phyloP scores from a whole-genome alignment of 1,140 invertebrate genomes.

The Delia radicum region DNA sequence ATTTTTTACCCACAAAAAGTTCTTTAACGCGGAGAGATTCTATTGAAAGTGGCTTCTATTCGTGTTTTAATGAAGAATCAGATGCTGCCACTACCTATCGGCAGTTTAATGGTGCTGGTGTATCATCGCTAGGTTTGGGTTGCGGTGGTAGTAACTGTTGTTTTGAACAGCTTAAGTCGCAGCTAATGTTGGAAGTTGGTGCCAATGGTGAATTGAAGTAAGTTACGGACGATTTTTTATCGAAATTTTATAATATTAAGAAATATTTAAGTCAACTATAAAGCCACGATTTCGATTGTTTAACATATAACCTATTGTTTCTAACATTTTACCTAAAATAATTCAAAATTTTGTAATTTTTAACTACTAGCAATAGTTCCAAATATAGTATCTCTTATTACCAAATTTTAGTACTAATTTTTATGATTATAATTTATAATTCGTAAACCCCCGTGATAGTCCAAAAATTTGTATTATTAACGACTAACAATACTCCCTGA shows the following conservation, averaged over 20 bases:
- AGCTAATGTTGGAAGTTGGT: conserved; percentile 57
- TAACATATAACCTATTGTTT: no score
- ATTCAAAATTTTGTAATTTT: no score
- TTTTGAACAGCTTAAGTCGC: conserved; percentile 49
- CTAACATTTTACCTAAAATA: neutral
- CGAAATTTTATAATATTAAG: neutral
- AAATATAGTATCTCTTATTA: no score
- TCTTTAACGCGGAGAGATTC: conserved; percentile 72
- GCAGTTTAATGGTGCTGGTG: conserved; percentile 38
- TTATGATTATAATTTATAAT: no score
- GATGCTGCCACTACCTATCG: conserved; percentile 45
- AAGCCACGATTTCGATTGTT: no score
- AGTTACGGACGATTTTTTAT: conserved; percentile 26
- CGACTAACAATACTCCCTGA: no score
- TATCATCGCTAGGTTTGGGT: conserved; percentile 32
- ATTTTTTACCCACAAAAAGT: conserved; percentile 41
- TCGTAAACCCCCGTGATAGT: no score
- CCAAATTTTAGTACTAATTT: no score
- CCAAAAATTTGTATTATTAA: no score
- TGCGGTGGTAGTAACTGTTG: conserved; percentile 39
- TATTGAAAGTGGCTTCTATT: conserved; percentile 87
- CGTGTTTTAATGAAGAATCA: conserved; percentile 75
- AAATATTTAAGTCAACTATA: no score
- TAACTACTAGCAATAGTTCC: no score
- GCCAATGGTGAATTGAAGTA: conserved; percentile 46